Percentiles rank a stretch among this genome's conserved stretches.
These are phyloP conservation scores for Copidosoma floridanum DNA, from an alignment of 1,140 invertebrate genomes.

Conservation along the genomic window DNA sequence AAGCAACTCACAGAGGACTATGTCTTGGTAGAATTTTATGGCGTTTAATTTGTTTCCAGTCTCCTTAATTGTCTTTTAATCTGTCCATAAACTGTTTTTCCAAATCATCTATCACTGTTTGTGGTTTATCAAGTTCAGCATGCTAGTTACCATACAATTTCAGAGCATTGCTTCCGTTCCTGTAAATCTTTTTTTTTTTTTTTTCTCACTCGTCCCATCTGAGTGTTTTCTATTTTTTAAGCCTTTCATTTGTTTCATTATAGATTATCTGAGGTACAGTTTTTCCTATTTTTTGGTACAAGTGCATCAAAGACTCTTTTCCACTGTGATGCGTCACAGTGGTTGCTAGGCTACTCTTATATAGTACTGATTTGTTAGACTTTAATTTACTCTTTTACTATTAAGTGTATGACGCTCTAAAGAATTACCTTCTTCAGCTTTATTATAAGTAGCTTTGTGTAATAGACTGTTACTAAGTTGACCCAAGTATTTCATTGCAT, in stretches of 20 bases:
- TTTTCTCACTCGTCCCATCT: neutral
- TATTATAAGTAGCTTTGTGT: constrained; percentile 46
- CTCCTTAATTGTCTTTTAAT: constrained; percentile 8
- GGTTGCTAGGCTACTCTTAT: constrained; percentile 35
- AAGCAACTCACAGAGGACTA: constrained; percentile 35
- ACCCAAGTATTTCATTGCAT: constrained; percentile 21
- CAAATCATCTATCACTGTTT: neutral
- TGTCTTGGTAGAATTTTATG: constrained; percentile 35
- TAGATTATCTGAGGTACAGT: neutral
- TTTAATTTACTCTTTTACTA: constrained; percentile 47
- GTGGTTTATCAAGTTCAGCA: neutral
- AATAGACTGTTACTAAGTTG: constrained; percentile 37
- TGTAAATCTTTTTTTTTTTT: neutral
- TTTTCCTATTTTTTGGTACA: neutral
- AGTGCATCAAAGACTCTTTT: constrained; percentile 30
- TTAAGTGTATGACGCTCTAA: constrained; percentile 40
- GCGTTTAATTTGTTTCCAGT: constrained; percentile 31
- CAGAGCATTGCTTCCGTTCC: neutral
- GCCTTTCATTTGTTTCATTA: neutral
- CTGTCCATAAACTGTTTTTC: neutral
- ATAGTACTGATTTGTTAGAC: constrained; percentile 34
- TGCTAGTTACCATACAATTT: neutral
- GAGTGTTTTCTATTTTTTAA: neutral
- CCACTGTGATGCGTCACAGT: constrained; percentile 36
- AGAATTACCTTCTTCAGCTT: constrained; percentile 46